These are phyloP conservation scores for Napeogenes sylphis DNA, from an alignment of 2,888 invertebrate species.

Conservation along the genomic window DNA sequence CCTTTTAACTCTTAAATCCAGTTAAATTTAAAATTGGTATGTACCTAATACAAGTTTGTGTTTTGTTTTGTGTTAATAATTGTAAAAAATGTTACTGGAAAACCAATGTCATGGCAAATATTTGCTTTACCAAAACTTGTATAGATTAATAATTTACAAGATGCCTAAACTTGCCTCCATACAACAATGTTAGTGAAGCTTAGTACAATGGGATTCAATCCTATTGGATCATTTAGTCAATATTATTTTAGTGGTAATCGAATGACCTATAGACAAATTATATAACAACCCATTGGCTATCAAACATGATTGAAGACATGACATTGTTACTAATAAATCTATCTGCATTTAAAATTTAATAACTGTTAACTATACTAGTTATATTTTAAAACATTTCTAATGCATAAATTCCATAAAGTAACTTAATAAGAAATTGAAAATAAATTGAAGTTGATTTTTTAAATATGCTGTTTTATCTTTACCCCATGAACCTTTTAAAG, in stretches of 20 bases:
- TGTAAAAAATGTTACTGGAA: conserved; percentile 42
- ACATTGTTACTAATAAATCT: conserved; percentile 64
- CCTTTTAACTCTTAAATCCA: background rate
- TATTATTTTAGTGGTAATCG: background rate
- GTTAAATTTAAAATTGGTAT: conserved; percentile 4
- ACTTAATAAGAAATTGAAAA: conserved; percentile 67
- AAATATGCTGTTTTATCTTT: conserved; percentile 35
- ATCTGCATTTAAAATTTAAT: conserved; percentile 73
- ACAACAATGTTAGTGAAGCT: conserved; percentile 44
- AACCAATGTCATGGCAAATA: conserved; percentile 56
- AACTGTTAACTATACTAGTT: conserved; percentile 72
- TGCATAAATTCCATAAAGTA: conserved; percentile 71
- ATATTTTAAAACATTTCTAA: conserved; percentile 74
- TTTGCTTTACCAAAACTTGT: background rate
- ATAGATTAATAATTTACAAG: conserved; percentile 37
- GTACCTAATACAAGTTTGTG: conserved; percentile 43
- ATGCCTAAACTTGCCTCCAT: conserved; percentile 70
- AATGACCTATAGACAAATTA: background rate
- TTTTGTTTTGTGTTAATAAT: conserved; percentile 48
- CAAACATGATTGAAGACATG: conserved; percentile 58
- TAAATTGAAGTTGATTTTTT: conserved; percentile 76
- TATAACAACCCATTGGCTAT: conserved; percentile 36
- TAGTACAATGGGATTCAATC: conserved; percentile 56
- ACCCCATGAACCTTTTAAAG: background rate
- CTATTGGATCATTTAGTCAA: conserved; percentile 51